These are phyloP conservation scores for Argyresthia albistria DNA, from an alignment of 2,888 invertebrate species.

Conservation along the genomic window DNA sequence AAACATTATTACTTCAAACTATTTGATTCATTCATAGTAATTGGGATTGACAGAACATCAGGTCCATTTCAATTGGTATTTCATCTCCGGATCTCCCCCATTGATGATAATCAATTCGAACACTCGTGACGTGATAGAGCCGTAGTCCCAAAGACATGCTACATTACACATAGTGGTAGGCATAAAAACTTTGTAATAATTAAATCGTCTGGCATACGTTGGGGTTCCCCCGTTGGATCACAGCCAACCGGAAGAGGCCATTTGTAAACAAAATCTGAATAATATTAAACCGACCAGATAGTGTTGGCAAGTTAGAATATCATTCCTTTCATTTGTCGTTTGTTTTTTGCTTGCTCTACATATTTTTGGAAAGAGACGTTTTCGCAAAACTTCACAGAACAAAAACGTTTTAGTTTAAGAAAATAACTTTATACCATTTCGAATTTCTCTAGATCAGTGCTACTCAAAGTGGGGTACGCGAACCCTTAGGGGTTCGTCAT, in stretches of 20 bases:
- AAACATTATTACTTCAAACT: too few species aligned
- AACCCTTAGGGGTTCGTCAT: conserved; percentile 1
- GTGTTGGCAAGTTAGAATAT: not conserved
- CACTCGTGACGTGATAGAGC: too few species aligned
- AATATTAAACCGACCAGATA: conserved; percentile 20
- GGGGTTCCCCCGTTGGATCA: conserved; percentile 64
- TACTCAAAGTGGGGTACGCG: not conserved
- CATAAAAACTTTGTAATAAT: conserved; percentile 53
- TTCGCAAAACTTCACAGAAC: too few species aligned
- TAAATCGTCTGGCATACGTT: conserved; percentile 58
- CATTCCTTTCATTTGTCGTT: too few species aligned
- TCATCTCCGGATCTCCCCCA: not conserved
- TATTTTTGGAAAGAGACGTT: too few species aligned
- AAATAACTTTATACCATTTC: too few species aligned
- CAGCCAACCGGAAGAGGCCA: conserved; percentile 60
- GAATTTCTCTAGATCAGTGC: not conserved
- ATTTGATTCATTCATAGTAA: too few species aligned
- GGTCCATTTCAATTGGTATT: not conserved
- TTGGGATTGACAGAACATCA: too few species aligned
- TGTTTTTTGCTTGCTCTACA: too few species aligned
- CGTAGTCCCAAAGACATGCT: too few species aligned
- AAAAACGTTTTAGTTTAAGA: too few species aligned
- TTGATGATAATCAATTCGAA: too few species aligned
- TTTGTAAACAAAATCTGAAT: conserved; percentile 57
- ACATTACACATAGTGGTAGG: not conserved